Evolutionary conservation across 1,140 invertebrate genomes (phyloP), one percentile per base, ranked within the genome.

Genomic region (Heliconius himera): DNA sequence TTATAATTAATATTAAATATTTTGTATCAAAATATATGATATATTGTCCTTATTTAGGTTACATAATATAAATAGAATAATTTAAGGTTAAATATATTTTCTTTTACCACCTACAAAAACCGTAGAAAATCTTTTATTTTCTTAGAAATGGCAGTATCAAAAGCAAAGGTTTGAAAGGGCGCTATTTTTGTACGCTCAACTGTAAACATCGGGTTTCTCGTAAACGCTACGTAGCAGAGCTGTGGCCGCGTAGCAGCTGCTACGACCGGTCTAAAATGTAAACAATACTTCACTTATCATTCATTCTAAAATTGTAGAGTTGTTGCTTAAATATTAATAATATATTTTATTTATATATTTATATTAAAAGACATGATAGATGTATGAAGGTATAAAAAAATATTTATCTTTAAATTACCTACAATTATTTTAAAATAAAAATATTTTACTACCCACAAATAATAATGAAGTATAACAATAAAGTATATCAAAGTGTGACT

Each of bases 151-250:
- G 16, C 49, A 26, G 56, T 49, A 76, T 76, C 74, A 76, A 76
- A 76, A 66, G 74, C 74, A 46, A 75, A 70, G 74, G 36, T 76
- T 70, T 76, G 74, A 76, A 76, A 70, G 74, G 74, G 74, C 18
- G 60, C 60, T 76, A 66, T 76, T 76, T 76, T 76, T 76, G 74
- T 76, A 76, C 20, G 66, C 60, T 76, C 38, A 20, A 70, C 60
- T 46, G 74, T 76, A 70, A 76, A 70, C 60, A 76, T 70, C 22
- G 60, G 36, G 74, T 76, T 76, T 70, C 60, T 76, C 66, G 41
- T 70, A 49, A 46, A 22, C 74, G 38, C n/a, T 22, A 66, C 60
- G 60, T 60, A 70, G 38, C 26, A 41, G 38, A 70, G 26, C 18
- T 33, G 36, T 26, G 41, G 60, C 54, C 56, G 41, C 74, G 56